phyloP scores from a whole-genome alignment of 2,113 vertebrate species.

The Poeciliopsis retropinna region DNA sequence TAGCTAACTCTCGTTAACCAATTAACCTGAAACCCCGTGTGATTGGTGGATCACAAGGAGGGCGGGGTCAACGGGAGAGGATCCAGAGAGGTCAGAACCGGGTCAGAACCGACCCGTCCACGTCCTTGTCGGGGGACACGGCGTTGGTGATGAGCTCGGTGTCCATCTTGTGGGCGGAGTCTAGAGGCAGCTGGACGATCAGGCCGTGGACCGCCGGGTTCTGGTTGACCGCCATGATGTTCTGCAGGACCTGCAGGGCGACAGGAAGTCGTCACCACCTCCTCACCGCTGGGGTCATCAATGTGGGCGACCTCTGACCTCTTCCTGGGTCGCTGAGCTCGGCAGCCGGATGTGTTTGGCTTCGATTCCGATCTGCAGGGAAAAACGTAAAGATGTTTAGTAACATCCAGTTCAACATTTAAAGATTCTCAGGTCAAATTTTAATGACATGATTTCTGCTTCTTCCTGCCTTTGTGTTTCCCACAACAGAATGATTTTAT shows the following conservation, averaged over 20 bases:
- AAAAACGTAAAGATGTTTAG: not conserved
- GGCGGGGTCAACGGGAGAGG: no score
- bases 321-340: slow-evolving; percentile 85
- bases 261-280: slow-evolving; percentile 13
- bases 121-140: slow-evolving; percentile 90
- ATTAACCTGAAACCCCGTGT: not conserved
- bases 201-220: slow-evolving; percentile 87
- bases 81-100: not conserved
- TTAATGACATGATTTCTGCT: not conserved
- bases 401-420: not conserved
- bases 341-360: slow-evolving; percentile 91
- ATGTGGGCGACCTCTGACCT: slow-evolving; percentile 70
- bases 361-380: slow-evolving; percentile 89
- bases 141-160: slow-evolving; percentile 87
- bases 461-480: not conserved
- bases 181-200: slow-evolving; percentile 94
- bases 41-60: no score
- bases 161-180: slow-evolving; percentile 85
- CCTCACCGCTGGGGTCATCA: not conserved
- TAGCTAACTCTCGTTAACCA: not conserved
- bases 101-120: slow-evolving; percentile 86
- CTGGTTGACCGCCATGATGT: slow-evolving; percentile 84
- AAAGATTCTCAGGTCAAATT: not conserved
- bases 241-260: slow-evolving; percentile 83
- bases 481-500: not conserved